Conservation (phyloP, 1,140 invertebrate genomes). For the Drosophila punjabiensis region DNA sequence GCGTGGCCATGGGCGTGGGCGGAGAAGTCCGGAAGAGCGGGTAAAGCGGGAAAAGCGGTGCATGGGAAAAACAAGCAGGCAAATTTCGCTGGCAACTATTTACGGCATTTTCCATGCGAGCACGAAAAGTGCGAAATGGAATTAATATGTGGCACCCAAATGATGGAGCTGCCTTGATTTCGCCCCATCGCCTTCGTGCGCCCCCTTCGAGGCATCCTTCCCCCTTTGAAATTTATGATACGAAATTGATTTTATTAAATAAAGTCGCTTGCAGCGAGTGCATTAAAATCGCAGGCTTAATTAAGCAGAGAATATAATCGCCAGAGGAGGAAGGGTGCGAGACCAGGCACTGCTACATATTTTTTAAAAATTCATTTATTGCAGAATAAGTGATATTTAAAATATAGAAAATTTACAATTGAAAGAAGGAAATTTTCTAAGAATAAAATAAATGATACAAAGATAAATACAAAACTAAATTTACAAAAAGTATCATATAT, state of each 20-base stretch:
- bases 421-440: background rate
- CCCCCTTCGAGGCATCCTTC: background rate
- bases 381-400: background rate
- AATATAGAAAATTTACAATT: background rate
- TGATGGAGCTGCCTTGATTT: constrained; percentile 60
- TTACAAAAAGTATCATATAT: background rate
- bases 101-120: constrained; percentile 73
- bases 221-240: constrained; percentile 69
- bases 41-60: background rate
- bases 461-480: too few relatives aligned
- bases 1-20: background rate
- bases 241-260: constrained; percentile 81
- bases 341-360: background rate
- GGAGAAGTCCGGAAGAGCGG: background rate
- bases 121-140: constrained; percentile 74
- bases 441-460: too few relatives aligned
- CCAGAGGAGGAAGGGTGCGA: too few relatives aligned
- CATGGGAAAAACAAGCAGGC: constrained; percentile 21
- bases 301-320: constrained; percentile 31
- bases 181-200: background rate
- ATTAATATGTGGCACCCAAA: constrained; percentile 81
- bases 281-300: constrained; percentile 67
- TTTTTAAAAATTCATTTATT: background rate
- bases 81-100: constrained; percentile 61
- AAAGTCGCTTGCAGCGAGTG: constrained; percentile 62